phyloP scores from a whole-genome alignment of 2,888 invertebrate species.

The Slavum lentiscoides region DNA sequence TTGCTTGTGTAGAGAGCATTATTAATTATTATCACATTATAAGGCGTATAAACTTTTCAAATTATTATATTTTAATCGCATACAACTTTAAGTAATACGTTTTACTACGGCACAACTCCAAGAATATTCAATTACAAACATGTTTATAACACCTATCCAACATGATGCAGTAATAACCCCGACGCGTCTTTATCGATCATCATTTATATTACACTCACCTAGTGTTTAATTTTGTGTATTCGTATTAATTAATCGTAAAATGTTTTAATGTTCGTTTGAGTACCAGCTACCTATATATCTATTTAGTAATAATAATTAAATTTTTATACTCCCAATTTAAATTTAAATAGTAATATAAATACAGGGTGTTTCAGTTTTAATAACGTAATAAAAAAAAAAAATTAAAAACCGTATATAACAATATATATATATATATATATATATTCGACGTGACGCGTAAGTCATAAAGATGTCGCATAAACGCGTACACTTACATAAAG shows the following conservation, averaged over 20 bases:
- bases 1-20: slow-evolving; percentile 19
- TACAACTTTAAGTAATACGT: background rate
- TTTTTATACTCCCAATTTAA: background rate
- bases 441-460: too few species aligned
- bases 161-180: slow-evolving; percentile 9
- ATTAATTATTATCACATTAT: background rate
- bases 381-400: too few species aligned
- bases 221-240: background rate
- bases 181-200: background rate
- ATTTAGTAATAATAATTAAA: background rate
- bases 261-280: slow-evolving; percentile 3
- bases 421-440: too few species aligned
- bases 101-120: background rate
- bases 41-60: slow-evolving; percentile 8
- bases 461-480: too few species aligned
- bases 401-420: too few species aligned
- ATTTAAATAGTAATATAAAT: background rate
- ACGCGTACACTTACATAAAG: too few species aligned
- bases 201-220: background rate
- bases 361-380: too few species aligned
- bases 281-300: background rate
- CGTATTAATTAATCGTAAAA: background rate
- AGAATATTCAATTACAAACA: background rate
- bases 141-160: background rate
- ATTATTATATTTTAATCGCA: slow-evolving; percentile 5